Evolutionary conservation across 2,113 vertebrate species (phyloP).

Genomic region (Equus przewalskii): DNA sequence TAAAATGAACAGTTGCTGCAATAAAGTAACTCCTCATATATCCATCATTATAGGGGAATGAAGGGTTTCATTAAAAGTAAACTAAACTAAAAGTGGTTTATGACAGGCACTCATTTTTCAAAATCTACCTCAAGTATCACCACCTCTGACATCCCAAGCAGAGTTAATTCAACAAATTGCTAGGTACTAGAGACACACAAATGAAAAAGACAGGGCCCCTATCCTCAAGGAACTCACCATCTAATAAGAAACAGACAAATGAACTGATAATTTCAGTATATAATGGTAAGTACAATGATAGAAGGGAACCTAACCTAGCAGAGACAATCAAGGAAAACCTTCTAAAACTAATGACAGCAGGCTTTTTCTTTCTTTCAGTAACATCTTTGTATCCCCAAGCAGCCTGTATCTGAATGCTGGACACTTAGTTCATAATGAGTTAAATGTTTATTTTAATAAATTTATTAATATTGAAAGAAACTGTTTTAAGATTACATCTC

Average conservation of each 20-base stretch:
- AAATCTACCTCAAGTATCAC: neutral
- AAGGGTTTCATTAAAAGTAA: constrained; percentile 7
- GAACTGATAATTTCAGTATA: neutral
- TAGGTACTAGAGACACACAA: neutral
- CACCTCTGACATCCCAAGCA: neutral
- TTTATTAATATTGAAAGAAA: constrained; percentile 7
- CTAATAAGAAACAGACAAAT: neutral
- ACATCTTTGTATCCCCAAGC: neutral
- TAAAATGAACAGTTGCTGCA: neutral
- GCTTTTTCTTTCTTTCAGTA: constrained; percentile 1
- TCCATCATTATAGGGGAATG: neutral
- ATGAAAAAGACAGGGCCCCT: neutral
- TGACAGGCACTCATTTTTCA: neutral
- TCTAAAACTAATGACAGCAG: neutral
- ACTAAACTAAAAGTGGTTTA: constrained; percentile 4
- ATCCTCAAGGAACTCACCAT: constrained; percentile 25
- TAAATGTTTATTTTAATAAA: constrained; percentile 51
- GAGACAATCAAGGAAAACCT: constrained; percentile 7
- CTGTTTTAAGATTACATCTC: neutral
- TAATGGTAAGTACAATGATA: neutral
- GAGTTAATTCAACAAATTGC: neutral
- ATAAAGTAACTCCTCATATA: neutral
- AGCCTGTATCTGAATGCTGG: neutral
- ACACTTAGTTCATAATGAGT: neutral
- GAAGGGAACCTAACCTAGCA: neutral